Conservation (phyloP, 2,113 vertebrate genomes). For the Callaeas wilsoni region DNA sequence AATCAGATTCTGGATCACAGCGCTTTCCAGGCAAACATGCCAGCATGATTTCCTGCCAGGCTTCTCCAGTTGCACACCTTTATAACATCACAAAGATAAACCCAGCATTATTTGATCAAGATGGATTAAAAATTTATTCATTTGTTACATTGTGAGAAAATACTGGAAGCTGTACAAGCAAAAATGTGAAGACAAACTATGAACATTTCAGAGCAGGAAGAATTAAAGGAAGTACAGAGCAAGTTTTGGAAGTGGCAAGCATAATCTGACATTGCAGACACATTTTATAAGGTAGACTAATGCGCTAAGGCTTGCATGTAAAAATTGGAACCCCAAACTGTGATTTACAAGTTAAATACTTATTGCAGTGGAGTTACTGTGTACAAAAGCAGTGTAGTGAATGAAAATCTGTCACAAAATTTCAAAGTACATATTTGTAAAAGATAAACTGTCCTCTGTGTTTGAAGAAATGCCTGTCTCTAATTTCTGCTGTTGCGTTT, state of each 20-base stretch:
- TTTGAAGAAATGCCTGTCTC: neutral
- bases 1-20: conserved; percentile 93
- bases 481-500: neutral
- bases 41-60: conserved; percentile 99
- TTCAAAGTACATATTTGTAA: neutral
- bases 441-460: neutral
- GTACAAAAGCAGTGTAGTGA: neutral
- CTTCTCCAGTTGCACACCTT: conserved; percentile 97
- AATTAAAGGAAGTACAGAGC: neutral
- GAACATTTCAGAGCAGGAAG: neutral
- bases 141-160: neutral
- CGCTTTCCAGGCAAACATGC: conserved; percentile 92
- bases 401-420: neutral
- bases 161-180: neutral
- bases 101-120: neutral
- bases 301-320: neutral
- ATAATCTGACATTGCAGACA: neutral
- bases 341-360: neutral
- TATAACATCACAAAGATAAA: neutral
- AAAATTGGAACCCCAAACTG: neutral
- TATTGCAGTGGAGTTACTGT: neutral
- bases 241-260: neutral
- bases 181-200: neutral
- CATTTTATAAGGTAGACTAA: neutral
- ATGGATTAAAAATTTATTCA: neutral